Evolutionary conservation across 2,888 invertebrate species (phyloP), one percentile per base, ranked within the genome.

Genomic region (Sceliomorpha sp.): DNA sequence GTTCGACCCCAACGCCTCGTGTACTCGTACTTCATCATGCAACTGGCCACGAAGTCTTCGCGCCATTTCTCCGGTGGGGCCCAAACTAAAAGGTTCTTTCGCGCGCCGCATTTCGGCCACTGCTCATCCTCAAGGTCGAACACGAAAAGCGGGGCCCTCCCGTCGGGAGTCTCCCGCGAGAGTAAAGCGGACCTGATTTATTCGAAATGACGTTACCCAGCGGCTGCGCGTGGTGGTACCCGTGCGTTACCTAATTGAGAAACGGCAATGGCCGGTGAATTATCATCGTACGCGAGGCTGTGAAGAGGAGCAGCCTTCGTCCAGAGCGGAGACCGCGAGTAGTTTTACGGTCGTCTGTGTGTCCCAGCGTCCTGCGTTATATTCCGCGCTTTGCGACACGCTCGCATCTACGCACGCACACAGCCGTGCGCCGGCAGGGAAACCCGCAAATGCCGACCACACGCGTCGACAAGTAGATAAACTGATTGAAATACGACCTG

Each of bases 381-480:
- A 56, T 71, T 62, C 64, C 58, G 53, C 73, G 51, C 60, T 58
- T 85, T 59, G 69, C 63, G 64, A 88, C 74, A 73, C 88, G 86
- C 71, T 87, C 70, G n/a, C n/a, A n/a, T n/a, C n/a, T n/a, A n/a
- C n/a, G n/a, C n/a, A n/a, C n/a, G n/a, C n/a, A n/a, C n/a, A 15
- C 88, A 78, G 68, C 58, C 51, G 72, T 50, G 40, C 60, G 32
- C 45, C 39, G 27, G 14, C 39, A 39, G 17, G 24, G 4, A 14
- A 14, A 15, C 15, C n/a, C 36, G n/a, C 15, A 17, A 31, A 20
- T 51, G 42, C 32, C 84, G 87, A 85, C 87, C 87, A 87, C 87
- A 85, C 87, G 87, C 87, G 86, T 86, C 82, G 87, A 83, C 87
- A 82, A 85, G 85, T 84, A 87, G 85, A 87, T 87, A 87, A 87